phyloP scores from a whole-genome alignment of 1,140 invertebrate genomes.

The Globodera ellingtonae region DNA sequence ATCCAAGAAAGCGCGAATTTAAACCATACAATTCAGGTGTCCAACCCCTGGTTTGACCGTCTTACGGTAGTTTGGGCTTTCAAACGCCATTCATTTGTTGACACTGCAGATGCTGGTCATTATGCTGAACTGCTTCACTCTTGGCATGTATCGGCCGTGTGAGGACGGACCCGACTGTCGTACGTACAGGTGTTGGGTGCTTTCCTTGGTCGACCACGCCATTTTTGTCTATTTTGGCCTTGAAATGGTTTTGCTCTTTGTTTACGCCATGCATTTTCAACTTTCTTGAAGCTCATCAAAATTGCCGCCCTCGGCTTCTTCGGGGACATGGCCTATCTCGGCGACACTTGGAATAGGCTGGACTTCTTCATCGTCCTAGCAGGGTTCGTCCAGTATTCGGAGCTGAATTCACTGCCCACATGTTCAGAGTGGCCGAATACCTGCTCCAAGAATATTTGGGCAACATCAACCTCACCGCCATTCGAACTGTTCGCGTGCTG shows the following conservation, averaged over 20 bases:
- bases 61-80: conserved; percentile 71
- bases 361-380: conserved; percentile 97
- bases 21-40: conserved; percentile 68
- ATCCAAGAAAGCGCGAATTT: neutral
- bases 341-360: conserved; percentile 91
- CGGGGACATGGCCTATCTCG: conserved; percentile 89
- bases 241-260: conserved; percentile 21
- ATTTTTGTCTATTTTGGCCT: conserved; percentile 77
- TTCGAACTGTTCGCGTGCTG: conserved; percentile 92
- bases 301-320: conserved; percentile 98
- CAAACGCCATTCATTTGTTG: neutral
- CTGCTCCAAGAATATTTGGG: conserved; percentile 81
- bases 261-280: neutral
- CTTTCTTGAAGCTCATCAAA: conserved; percentile 80
- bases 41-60: conserved; percentile 98
- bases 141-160: conserved; percentile 99
- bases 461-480: conserved; percentile 96
- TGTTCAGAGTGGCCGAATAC: conserved; percentile 85
- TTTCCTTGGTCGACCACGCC: conserved; percentile 93
- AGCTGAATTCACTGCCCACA: conserved; percentile 38
- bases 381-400: conserved; percentile 74
- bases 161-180: conserved; percentile 79
- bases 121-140: conserved; percentile 93
- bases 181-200: conserved; percentile 86
- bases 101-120: conserved; percentile 83